These are phyloP conservation scores for Morpho helenor DNA, from an alignment of 2,888 invertebrate species.

Conservation along the genomic window DNA sequence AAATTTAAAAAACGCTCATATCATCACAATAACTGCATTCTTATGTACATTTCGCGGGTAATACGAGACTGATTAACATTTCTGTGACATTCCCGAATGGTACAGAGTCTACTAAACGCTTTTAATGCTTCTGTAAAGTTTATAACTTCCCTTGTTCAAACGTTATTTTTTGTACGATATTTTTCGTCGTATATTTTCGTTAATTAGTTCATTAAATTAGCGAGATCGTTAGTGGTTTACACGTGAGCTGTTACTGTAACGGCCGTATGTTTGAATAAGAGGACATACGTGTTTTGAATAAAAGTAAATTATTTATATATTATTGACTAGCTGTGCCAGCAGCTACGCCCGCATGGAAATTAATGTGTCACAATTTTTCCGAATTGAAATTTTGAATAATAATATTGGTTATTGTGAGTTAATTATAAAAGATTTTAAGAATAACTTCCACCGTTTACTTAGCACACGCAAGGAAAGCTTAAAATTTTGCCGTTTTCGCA, in stretches of 20 bases:
- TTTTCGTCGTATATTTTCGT: slow-evolving; percentile 22
- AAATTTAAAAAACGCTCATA: slow-evolving; percentile 14
- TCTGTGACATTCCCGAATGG: slow-evolving; percentile 35
- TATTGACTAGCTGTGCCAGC: too few relatives aligned
- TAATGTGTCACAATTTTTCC: too few relatives aligned
- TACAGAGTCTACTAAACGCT: slow-evolving; percentile 36
- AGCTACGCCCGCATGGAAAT: too few relatives aligned
- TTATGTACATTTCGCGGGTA: slow-evolving; percentile 19
- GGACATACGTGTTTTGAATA: too few relatives aligned
- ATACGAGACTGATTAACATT: slow-evolving; percentile 25
- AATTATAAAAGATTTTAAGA: too few relatives aligned
- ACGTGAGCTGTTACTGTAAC: slow-evolving; percentile 1
- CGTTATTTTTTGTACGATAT: slow-evolving; percentile 16
- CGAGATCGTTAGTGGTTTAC: slow-evolving; percentile 12
- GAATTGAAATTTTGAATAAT: too few relatives aligned
- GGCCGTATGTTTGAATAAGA: too few relatives aligned
- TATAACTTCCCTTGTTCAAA: slow-evolving; percentile 35
- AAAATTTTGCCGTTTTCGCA: too few relatives aligned
- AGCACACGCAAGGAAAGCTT: too few relatives aligned
- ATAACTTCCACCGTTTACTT: too few relatives aligned
- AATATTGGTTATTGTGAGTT: too few relatives aligned
- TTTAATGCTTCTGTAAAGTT: slow-evolving; percentile 37
- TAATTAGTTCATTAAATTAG: slow-evolving; percentile 32
- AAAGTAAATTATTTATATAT: too few relatives aligned
- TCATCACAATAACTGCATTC: not conserved